These are phyloP conservation scores for Misgurnus anguillicaudatus DNA, from an alignment of 2,113 vertebrate genomes.

Conservation along the genomic window DNA sequence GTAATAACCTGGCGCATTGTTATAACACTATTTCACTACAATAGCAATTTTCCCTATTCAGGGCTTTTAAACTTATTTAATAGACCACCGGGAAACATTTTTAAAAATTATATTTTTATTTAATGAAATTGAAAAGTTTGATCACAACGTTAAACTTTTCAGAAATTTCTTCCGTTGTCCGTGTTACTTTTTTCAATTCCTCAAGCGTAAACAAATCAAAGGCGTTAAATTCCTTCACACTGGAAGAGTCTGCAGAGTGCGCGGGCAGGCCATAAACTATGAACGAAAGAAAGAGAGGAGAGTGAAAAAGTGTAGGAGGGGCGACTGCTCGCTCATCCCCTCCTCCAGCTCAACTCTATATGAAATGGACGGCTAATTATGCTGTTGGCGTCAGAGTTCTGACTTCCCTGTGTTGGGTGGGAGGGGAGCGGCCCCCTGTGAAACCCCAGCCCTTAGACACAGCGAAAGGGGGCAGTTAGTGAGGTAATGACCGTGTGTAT, in stretches of 20 bases:
- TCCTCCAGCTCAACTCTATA: slow-evolving; percentile 39
- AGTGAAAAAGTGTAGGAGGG: slow-evolving; percentile 25
- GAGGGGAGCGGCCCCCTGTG: slow-evolving; percentile 31
- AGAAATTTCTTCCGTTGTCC: too few species aligned
- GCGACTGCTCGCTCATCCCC: slow-evolving; percentile 37
- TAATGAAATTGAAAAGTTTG: too few species aligned
- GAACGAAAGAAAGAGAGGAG: slow-evolving; percentile 31
- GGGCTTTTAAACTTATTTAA: not conserved
- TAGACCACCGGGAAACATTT: not conserved
- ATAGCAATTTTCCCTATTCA: slow-evolving; percentile 16
- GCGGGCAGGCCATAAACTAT: slow-evolving; percentile 32
- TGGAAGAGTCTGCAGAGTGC: slow-evolving; percentile 31
- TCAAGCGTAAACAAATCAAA: not conserved
- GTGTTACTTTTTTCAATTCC: not conserved
- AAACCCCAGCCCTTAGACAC: slow-evolving; percentile 46
- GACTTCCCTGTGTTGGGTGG: slow-evolving; percentile 38
- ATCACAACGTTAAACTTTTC: too few species aligned
- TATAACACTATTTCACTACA: slow-evolving; percentile 39
- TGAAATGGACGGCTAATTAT: slow-evolving; percentile 57
- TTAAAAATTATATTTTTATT: not conserved
- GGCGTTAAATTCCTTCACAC: slow-evolving; percentile 32
- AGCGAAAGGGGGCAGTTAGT: slow-evolving; percentile 35
- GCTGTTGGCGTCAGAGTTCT: slow-evolving; percentile 51
- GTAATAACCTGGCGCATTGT: slow-evolving; percentile 44
- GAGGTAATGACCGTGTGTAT: slow-evolving; percentile 39